Percentiles rank a stretch among this genome's conserved stretches.
These are phyloP conservation scores for Myrmecophaga tridactyla DNA, from an alignment of 2,113 vertebrate species.

Conservation along the genomic window DNA sequence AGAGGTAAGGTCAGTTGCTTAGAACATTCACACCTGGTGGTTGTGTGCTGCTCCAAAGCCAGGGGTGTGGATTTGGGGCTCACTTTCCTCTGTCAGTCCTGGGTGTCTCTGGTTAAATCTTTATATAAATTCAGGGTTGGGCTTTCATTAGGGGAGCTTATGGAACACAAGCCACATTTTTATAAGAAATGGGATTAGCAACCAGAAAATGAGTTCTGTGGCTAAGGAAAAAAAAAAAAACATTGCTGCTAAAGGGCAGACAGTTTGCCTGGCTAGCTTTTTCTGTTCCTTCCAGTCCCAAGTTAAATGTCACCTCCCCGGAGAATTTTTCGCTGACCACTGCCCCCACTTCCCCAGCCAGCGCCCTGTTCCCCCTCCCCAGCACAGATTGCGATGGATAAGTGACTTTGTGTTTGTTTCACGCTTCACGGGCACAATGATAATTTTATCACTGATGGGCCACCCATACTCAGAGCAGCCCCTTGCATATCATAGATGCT, in stretches of 20 bases:
- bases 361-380: no score
- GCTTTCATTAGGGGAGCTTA: neutral
- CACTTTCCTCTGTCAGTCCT: neutral
- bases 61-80: neutral
- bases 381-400: no score
- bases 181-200: neutral
- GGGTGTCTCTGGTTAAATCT: neutral
- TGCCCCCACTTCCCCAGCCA: neutral
- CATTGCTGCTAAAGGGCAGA: neutral
- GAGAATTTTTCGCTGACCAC: neutral
- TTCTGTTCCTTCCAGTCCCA: neutral
- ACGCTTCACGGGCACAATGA: neutral
- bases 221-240: neutral
- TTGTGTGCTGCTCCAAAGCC: neutral
- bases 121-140: neutral
- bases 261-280: neutral
- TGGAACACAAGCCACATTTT: neutral
- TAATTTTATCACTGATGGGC: neutral
- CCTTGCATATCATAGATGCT: neutral
- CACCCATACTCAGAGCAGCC: neutral
- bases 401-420: neutral
- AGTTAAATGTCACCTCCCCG: neutral
- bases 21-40: rapidly evolving
- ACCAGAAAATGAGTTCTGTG: neutral
- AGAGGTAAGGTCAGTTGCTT: neutral